These are phyloP conservation scores for Rafetus swinhoei DNA, from an alignment of 2,113 vertebrate species.

Conservation along the genomic window DNA sequence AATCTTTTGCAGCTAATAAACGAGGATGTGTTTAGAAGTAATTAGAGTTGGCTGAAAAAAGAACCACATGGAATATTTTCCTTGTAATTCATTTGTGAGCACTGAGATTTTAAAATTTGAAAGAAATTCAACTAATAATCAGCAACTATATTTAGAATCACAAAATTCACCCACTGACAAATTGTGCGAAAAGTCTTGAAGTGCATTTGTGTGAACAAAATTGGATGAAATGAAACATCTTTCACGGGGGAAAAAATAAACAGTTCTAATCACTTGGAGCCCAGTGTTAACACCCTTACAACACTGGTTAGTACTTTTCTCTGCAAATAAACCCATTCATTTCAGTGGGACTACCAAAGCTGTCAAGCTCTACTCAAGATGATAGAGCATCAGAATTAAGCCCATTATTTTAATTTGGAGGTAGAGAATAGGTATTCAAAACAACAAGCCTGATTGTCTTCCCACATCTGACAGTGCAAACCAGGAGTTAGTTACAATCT, in stretches of 20 bases:
- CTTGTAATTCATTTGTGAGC: not conserved
- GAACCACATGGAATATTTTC: not conserved
- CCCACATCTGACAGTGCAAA: not conserved
- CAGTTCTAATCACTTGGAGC: not conserved
- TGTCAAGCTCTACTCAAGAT: not conserved
- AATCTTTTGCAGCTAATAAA: not conserved
- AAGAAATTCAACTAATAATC: not conserved
- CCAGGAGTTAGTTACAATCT: not conserved
- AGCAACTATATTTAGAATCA: not conserved
- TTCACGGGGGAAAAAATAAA: not conserved
- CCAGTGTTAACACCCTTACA: not conserved
- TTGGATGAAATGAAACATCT: not conserved
- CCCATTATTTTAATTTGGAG: not conserved
- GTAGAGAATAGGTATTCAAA: not conserved
- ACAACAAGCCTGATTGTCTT: not conserved
- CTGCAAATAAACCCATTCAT: not conserved
- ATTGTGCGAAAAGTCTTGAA: not conserved
- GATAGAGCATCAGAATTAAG: not conserved
- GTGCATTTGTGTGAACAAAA: not conserved
- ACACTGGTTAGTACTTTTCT: not conserved
- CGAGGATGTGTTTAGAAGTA: not conserved
- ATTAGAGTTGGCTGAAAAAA: not conserved
- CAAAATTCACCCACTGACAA: not conserved
- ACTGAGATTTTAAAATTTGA: not conserved
- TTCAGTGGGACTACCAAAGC: not conserved